Evolutionary conservation across 1,140 invertebrate species (phyloP).

Genomic region (Drosophila lacteicornis): DNA sequence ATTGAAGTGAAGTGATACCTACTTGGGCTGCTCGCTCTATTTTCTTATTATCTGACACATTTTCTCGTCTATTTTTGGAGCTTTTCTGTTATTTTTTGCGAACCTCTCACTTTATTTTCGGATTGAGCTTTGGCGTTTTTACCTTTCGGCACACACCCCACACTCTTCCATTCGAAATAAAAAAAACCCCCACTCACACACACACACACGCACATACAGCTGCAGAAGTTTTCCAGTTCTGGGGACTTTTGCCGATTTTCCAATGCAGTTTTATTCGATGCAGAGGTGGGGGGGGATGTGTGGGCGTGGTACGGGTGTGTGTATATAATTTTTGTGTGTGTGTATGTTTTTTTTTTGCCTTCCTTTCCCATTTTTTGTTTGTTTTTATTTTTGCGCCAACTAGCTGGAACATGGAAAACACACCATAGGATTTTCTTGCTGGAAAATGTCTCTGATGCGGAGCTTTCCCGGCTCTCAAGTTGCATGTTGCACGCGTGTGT

Average conservation of each 20-base stretch:
- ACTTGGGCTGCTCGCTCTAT: no score
- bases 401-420: constrained; percentile 40
- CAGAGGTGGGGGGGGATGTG: constrained; percentile 8
- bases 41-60: constrained; percentile 22
- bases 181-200: constrained; percentile 6
- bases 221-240: constrained; percentile 49
- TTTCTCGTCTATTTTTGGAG: constrained; percentile 24
- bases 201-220: constrained; percentile 13
- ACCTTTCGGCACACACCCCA: constrained; percentile 26
- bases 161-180: background rate
- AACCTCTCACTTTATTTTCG: constrained; percentile 30
- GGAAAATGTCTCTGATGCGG: constrained; percentile 63
- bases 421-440: constrained; percentile 40
- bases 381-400: constrained; percentile 23
- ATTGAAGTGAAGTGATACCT: no score
- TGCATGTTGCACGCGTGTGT: constrained; percentile 74
- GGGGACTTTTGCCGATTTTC: constrained; percentile 46
- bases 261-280: constrained; percentile 52
- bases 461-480: constrained; percentile 50
- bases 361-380: constrained; percentile 27
- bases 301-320: constrained; percentile 21
- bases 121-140: constrained; percentile 44
- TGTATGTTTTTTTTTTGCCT: constrained; percentile 4
- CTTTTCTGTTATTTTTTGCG: constrained; percentile 27
- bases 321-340: constrained; percentile 24